These are phyloP conservation scores for Araneus ventricosus DNA, from an alignment of 1,140 invertebrate genomes.

Conservation along the genomic window DNA sequence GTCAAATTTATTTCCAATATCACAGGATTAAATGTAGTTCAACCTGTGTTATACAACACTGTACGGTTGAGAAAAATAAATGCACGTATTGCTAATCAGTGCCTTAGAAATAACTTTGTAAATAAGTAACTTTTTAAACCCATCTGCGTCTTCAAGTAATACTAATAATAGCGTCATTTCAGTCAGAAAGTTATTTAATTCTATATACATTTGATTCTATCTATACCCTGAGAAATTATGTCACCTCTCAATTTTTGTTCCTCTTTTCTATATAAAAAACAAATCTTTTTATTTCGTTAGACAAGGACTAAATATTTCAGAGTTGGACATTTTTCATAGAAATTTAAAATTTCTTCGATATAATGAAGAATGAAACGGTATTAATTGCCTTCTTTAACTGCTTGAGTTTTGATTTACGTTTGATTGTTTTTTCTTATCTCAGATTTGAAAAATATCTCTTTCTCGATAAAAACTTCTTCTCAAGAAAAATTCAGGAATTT, in stretches of 20 bases:
- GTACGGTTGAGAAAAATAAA: conserved; percentile 4
- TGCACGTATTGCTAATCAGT: conserved; percentile 21
- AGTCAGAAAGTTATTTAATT: not conserved
- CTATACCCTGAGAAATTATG: conserved; percentile 25
- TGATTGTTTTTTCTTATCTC: too few relatives aligned
- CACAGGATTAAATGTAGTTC: conserved; percentile 25
- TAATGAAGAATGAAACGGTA: too few relatives aligned
- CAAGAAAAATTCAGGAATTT: not conserved
- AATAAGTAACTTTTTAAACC: conserved; percentile 9
- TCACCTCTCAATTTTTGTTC: not conserved
- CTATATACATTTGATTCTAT: conserved; percentile 3
- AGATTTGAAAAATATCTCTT: not conserved
- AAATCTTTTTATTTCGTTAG: too few relatives aligned
- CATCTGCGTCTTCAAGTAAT: not conserved
- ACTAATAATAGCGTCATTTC: not conserved
- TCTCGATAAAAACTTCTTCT: not conserved
- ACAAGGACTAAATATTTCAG: too few relatives aligned
- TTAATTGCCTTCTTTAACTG: too few relatives aligned
- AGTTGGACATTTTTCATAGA: too few relatives aligned
- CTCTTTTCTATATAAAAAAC: too few relatives aligned
- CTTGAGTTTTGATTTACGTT: too few relatives aligned
- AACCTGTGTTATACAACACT: not conserved
- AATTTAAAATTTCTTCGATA: too few relatives aligned
- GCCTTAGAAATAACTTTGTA: conserved; percentile 25
- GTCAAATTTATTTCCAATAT: conserved; percentile 21